Evolutionary conservation across 2,888 invertebrate species (phyloP).

Genomic region (Drosophila pseudotalamancana): DNA sequence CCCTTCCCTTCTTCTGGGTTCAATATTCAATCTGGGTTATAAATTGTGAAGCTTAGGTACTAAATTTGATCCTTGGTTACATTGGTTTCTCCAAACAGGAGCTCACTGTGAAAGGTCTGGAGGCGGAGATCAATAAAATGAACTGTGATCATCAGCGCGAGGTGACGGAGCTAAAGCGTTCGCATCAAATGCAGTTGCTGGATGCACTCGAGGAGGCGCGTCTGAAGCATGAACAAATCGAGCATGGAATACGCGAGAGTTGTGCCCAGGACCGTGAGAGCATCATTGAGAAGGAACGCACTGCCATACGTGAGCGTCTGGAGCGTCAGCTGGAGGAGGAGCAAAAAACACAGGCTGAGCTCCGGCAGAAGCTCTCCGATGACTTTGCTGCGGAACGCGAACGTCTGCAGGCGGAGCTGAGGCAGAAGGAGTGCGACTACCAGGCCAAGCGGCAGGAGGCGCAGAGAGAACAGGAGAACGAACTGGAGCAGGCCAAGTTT

Average conservation of each 20-base stretch:
- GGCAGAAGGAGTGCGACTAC: slow-evolving; percentile 84
- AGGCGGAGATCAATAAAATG: slow-evolving; percentile 92
- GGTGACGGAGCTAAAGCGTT: slow-evolving; percentile 85
- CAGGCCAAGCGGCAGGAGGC: slow-evolving; percentile 83
- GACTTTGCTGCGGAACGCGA: slow-evolving; percentile 85
- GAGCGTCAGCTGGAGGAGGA: slow-evolving; percentile 86
- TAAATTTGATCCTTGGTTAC: too few species aligned
- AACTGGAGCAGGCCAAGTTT: slow-evolving; percentile 84
- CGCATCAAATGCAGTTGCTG: slow-evolving; percentile 88
- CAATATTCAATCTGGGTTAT: too few species aligned
- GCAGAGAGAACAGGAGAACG: slow-evolving; percentile 84
- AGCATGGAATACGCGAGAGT: slow-evolving; percentile 87
- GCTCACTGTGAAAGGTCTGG: slow-evolving; percentile 93
- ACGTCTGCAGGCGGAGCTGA: slow-evolving; percentile 83
- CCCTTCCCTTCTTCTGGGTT: too few species aligned
- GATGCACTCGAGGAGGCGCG: slow-evolving; percentile 89
- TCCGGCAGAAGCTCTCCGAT: slow-evolving; percentile 85
- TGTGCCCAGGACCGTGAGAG: slow-evolving; percentile 87
- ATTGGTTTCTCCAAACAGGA: slow-evolving; percentile 86
- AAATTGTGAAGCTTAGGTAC: too few species aligned
- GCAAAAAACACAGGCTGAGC: slow-evolving; percentile 86
- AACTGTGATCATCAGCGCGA: slow-evolving; percentile 89
- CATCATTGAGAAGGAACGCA: slow-evolving; percentile 87
- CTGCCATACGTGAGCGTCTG: slow-evolving; percentile 86
- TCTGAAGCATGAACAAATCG: slow-evolving; percentile 87